Evolutionary conservation across 2,797 vertebrate genomes (phyloP).

Genomic region (Erpetoichthys calabaricus): DNA sequence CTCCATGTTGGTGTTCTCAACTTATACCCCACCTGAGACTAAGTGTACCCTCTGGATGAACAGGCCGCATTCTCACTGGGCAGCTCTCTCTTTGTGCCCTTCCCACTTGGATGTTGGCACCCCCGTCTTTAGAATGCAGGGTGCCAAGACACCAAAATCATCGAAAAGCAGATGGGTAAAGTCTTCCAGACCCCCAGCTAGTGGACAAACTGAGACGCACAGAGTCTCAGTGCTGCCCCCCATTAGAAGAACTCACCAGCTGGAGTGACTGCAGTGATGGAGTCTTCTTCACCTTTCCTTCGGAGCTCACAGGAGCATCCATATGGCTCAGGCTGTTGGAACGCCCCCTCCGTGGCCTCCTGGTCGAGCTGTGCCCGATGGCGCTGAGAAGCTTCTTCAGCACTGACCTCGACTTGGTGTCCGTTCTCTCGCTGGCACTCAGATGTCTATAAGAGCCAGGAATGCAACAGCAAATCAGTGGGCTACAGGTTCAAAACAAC

Average conservation of each 20-base stretch:
- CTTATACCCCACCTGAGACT: too few species aligned
- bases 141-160: too few species aligned
- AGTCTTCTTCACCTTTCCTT: slow-evolving; percentile 27
- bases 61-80: too few species aligned
- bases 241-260: slow-evolving; percentile 35
- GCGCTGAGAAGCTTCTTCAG: slow-evolving; percentile 44
- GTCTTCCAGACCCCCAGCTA: too few species aligned
- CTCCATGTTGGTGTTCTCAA: too few species aligned
- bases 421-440: slow-evolving; percentile 23
- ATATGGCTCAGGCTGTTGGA: slow-evolving; percentile 55
- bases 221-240: too few species aligned
- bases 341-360: slow-evolving; percentile 37
- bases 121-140: too few species aligned
- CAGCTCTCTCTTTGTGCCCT: too few species aligned
- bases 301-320: accelerated
- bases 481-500: background rate
- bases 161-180: too few species aligned
- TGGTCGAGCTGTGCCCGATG: slow-evolving; percentile 41
- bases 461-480: slow-evolving; percentile 20
- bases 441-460: background rate
- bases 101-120: too few species aligned
- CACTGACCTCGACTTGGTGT: slow-evolving; percentile 18
- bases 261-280: slow-evolving; percentile 45
- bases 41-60: too few species aligned
- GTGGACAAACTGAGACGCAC: too few species aligned